Conservation (phyloP, 2,113 vertebrate species). For the Nothobranchius furzeri region DNA sequence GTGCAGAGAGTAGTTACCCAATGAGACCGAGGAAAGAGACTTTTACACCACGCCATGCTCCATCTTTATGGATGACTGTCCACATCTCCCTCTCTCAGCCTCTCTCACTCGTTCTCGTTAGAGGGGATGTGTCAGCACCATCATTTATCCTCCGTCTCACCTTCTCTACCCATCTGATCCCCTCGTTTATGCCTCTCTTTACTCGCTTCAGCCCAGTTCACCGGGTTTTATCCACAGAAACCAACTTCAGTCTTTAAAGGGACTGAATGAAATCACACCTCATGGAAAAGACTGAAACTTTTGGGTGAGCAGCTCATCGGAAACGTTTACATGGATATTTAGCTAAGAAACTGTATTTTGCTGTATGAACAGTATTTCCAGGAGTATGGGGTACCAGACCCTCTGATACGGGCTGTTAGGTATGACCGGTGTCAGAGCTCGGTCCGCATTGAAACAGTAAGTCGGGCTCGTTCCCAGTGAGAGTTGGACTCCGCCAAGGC, state of each 20-base stretch:
- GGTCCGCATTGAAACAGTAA: no score
- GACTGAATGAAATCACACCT: constrained; percentile 1
- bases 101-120: constrained; percentile 14
- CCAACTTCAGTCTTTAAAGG: constrained; percentile 6
- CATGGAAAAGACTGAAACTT: neutral
- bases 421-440: no score
- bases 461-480: no score
- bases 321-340: no score
- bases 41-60: constrained; percentile 15
- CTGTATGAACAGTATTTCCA: no score
- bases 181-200: neutral
- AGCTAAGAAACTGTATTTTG: no score
- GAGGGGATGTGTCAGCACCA: constrained; percentile 42
- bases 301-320: no score
- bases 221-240: constrained; percentile 22
- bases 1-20: constrained; percentile 68
- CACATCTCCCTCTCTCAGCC: constrained; percentile 10
- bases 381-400: no score
- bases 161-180: no score
- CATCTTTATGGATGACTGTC: constrained; percentile 14
- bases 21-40: constrained; percentile 46
- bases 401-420: no score
- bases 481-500: no score
- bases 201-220: neutral
- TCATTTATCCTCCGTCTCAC: neutral